phyloP scores from a whole-genome alignment of 2,888 invertebrate species.

The Rutpela maculata region DNA sequence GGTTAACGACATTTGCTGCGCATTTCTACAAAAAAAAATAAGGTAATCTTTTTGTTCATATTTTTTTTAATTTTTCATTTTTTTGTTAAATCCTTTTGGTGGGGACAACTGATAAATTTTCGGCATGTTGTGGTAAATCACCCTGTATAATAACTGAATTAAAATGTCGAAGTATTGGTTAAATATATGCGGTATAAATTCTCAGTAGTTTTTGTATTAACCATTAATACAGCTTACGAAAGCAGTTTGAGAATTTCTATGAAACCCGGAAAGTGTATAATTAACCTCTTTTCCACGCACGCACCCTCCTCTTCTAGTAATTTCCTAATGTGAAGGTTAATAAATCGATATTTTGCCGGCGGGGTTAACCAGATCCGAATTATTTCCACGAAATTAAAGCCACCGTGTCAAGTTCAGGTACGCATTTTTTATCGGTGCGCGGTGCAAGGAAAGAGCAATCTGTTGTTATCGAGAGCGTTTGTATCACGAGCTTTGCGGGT shows the following conservation, averaged over 20 bases:
- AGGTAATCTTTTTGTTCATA: too few relatives aligned
- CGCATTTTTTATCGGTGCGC: too few relatives aligned
- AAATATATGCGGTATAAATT: neutral
- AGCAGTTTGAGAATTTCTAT: neutral
- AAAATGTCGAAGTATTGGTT: neutral
- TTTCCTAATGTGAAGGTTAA: neutral
- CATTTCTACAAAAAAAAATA: too few relatives aligned
- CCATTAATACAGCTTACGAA: neutral
- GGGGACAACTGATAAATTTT: too few relatives aligned
- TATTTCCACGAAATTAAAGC: neutral
- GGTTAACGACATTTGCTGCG: too few relatives aligned
- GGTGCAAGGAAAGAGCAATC: too few relatives aligned
- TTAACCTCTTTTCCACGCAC: neutral
- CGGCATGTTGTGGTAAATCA: too few relatives aligned
- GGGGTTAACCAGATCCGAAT: neutral
- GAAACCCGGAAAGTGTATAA: neutral
- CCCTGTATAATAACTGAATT: too few relatives aligned
- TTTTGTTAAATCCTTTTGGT: too few relatives aligned
- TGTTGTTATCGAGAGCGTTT: too few relatives aligned
- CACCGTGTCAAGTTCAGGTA: neutral
- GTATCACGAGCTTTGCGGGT: too few relatives aligned
- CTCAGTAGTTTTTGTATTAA: neutral
- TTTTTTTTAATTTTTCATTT: too few relatives aligned
- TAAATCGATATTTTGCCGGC: neutral
- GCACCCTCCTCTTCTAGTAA: neutral